phyloP scores from a whole-genome alignment of 1,140 invertebrate genomes.

The Triops longicaudatus region DNA sequence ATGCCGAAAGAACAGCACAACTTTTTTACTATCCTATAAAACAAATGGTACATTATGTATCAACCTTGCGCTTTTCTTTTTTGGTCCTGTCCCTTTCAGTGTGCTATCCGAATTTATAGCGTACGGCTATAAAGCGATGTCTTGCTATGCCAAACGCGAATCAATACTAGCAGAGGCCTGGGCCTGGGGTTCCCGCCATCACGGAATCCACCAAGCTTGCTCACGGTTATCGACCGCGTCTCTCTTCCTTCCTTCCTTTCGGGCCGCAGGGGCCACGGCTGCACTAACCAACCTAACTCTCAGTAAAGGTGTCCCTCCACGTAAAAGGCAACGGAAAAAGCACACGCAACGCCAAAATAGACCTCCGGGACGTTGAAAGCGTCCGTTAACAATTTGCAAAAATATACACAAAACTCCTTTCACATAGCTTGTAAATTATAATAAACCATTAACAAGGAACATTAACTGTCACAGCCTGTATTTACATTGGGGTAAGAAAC shows the following conservation, averaged over 20 bases:
- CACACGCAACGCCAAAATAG: conserved; percentile 14
- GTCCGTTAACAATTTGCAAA: background rate
- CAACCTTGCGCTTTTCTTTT: no score
- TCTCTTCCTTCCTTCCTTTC: background rate
- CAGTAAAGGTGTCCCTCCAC: background rate
- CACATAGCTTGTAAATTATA: background rate
- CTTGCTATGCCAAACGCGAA: background rate
- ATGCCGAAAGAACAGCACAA: background rate
- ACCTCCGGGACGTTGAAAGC: background rate
- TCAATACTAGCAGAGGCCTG: conserved; percentile 5
- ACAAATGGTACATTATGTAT: no score
- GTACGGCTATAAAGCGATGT: background rate
- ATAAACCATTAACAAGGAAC: background rate
- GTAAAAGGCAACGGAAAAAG: conserved; percentile 11
- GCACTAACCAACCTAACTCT: background rate
- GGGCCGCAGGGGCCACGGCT: background rate
- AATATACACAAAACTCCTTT: background rate
- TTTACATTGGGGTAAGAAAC: background rate
- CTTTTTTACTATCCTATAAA: no score
- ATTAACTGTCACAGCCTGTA: background rate
- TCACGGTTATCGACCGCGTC: conserved; percentile 13
- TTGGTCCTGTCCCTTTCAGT: no score
- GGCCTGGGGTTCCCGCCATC: conserved; percentile 13
- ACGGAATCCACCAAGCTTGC: conserved; percentile 14
- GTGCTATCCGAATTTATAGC: no score